Evolutionary conservation across 2,113 vertebrate genomes (phyloP).

Genomic region (Bostrychus sinensis): DNA sequence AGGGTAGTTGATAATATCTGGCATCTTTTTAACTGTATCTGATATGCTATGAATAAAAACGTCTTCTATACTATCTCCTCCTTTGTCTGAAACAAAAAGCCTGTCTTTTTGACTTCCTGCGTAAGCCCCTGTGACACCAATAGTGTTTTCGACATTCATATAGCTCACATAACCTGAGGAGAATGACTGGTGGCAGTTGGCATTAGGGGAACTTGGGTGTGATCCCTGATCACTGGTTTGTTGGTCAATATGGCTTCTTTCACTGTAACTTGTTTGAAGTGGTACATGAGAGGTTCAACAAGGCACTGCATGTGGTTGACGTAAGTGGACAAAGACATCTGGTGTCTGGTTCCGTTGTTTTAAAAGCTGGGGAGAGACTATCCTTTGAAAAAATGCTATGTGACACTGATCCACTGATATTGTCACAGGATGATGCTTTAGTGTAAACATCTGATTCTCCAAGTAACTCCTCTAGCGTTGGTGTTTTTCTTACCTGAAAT

Average conservation of each 20-base stretch:
- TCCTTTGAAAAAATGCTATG: conserved; percentile 11
- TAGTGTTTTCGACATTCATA: conserved; percentile 47
- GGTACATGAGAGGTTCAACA: conserved; percentile 19
- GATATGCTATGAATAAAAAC: conserved; percentile 56
- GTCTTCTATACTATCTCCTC: background rate
- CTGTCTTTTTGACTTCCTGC: conserved; percentile 6
- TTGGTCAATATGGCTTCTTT: conserved; percentile 26
- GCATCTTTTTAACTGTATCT: conserved; percentile 46
- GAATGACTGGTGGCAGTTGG: conserved; percentile 40
- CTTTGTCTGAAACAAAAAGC: conserved; percentile 3
- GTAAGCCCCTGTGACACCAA: conserved; percentile 17
- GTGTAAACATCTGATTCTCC: conserved; percentile 36
- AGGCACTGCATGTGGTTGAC: conserved; percentile 52
- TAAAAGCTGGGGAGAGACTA: conserved; percentile 7
- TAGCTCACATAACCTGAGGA: conserved; percentile 67
- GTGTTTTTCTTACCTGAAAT: conserved; percentile 66
- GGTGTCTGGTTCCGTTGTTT: conserved; percentile 5
- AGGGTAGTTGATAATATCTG: conserved; percentile 71
- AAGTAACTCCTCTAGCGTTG: conserved; percentile 72
- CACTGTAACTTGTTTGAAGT: conserved; percentile 32
- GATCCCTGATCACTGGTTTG: conserved; percentile 22
- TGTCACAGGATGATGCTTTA: conserved; percentile 11
- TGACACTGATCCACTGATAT: conserved; percentile 2
- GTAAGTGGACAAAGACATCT: conserved; percentile 31
- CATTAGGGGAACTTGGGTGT: conserved; percentile 19